A percentile compares a stretch with the other conserved stretches of the same genome.
Conservation (phyloP, 2,888 invertebrate genomes). For the Lycia hirtaria region DNA sequence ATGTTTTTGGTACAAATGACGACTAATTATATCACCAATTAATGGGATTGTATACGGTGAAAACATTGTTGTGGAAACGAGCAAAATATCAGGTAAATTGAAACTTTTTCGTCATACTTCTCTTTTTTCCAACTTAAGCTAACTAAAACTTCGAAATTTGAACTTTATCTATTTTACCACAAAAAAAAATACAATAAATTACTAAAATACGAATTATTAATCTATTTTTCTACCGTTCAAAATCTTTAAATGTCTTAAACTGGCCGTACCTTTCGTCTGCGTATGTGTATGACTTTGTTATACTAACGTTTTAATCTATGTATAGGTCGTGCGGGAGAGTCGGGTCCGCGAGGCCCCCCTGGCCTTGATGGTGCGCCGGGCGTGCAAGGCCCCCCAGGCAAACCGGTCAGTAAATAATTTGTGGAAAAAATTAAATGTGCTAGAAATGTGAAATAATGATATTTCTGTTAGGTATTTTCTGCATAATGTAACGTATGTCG, state of each 20-base stretch:
- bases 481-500: neutral
- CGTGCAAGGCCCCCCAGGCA: constrained; percentile 94
- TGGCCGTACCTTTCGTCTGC: neutral
- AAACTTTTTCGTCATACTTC: neutral
- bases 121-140: neutral
- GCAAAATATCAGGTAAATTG: neutral
- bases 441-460: no score
- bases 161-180: no score
- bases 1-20: constrained; percentile 67
- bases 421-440: no score
- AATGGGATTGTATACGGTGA: no score
- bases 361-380: constrained; percentile 92
- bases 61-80: neutral
- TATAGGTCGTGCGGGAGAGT: constrained; percentile 89
- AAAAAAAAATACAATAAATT: no score
- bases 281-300: neutral
- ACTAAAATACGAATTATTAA: no score
- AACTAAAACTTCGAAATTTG: constrained; percentile 4
- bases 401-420: constrained; percentile 85
- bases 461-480: no score
- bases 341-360: constrained; percentile 90
- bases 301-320: neutral
- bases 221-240: no score
- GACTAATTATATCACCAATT: no score
- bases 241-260: neutral